Evolutionary conservation across 2,113 vertebrate species (phyloP).

Genomic region (Seriola dumerili): DNA sequence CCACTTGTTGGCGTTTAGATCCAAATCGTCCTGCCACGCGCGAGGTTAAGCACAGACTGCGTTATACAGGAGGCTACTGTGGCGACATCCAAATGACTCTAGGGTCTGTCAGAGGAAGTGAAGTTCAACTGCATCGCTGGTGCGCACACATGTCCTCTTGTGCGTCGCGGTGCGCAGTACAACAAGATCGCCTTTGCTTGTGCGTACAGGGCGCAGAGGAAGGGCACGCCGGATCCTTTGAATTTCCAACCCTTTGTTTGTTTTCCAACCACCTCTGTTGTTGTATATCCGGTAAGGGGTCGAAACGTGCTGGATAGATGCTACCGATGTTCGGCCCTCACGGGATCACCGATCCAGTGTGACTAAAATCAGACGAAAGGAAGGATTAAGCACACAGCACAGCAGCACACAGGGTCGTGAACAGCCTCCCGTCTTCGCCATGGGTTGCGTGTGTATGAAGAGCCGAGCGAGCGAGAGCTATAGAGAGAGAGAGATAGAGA

Average conservation of each 20-base stretch:
- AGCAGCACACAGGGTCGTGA: slow-evolving; percentile 36
- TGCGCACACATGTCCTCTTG: slow-evolving; percentile 46
- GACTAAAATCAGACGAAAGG: slow-evolving; percentile 41
- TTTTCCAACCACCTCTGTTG: not conserved
- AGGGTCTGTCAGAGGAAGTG: slow-evolving; percentile 32
- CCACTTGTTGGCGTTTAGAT: slow-evolving; percentile 48
- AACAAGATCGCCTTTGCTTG: slow-evolving; percentile 23
- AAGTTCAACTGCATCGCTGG: slow-evolving; percentile 51
- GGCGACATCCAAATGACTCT: slow-evolving; percentile 26
- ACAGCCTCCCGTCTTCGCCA: slow-evolving; percentile 40
- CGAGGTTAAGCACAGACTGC: not conserved
- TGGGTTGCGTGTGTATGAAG: slow-evolving; percentile 26
- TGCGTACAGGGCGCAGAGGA: slow-evolving; percentile 40
- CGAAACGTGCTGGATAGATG: slow-evolving; percentile 34
- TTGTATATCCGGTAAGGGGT: not conserved
- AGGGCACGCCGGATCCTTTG: slow-evolving; percentile 21
- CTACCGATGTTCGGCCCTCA: slow-evolving; percentile 12
- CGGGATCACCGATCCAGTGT: slow-evolving; percentile 54
- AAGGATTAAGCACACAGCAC: slow-evolving; percentile 43
- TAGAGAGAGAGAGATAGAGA: slow-evolving; percentile 8
- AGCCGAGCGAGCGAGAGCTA: not conserved
- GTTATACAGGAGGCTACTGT: not conserved
- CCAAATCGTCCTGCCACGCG: slow-evolving; percentile 30
- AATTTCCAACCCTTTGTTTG: not conserved
- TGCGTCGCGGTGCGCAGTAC: slow-evolving; percentile 48